Conservation (phyloP, 2,113 vertebrate genomes). For the Benitochromis conjunctus region DNA sequence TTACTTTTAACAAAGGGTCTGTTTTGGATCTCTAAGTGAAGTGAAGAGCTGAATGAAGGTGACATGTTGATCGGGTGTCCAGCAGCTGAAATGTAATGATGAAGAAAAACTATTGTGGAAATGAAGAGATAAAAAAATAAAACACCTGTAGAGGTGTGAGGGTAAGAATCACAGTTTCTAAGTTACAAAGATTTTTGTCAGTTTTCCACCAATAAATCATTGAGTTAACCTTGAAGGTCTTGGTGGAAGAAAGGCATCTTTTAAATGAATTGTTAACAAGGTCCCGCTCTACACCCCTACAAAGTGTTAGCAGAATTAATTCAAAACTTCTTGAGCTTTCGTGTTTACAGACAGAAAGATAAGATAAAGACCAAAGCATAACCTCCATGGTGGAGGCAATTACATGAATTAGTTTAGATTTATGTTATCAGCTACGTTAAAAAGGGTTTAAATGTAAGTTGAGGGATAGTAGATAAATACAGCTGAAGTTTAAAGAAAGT, state of each 20-base stretch:
- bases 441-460: neutral
- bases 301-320: neutral
- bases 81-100: neutral
- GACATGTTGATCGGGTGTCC: neutral
- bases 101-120: neutral
- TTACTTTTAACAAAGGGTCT: too few relatives aligned
- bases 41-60: neutral
- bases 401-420: neutral
- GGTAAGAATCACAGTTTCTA: neutral
- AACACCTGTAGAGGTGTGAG: neutral
- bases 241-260: neutral
- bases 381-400: neutral
- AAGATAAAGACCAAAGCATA: too few relatives aligned
- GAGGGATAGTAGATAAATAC: rapidly evolving
- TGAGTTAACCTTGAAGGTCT: neutral
- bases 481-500: neutral
- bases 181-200: neutral
- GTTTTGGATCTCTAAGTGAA: neutral
- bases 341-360: neutral
- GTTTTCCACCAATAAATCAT: neutral
- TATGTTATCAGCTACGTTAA: neutral
- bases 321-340: rapidly evolving
- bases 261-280: neutral
- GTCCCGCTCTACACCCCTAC: neutral
- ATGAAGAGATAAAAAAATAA: too few relatives aligned